A percentile compares a stretch with the other conserved stretches of the same genome.
Evolutionary conservation across 2,113 vertebrate species (phyloP).

Genomic region (Riparia riparia): DNA sequence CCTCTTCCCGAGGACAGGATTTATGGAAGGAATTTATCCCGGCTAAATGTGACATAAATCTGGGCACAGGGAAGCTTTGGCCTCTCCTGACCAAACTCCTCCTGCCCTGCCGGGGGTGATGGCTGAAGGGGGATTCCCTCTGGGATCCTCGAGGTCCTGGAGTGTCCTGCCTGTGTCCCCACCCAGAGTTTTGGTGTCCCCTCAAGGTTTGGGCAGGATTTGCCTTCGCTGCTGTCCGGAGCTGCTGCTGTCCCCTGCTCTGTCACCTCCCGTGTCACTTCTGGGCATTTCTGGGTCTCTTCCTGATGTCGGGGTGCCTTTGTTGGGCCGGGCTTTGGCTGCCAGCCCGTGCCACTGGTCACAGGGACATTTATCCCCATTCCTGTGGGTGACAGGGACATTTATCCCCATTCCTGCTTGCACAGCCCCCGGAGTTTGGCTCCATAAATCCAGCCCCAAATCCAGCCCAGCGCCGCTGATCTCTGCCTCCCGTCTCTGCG

Average conservation of each 20-base stretch:
- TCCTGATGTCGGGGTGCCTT: neutral
- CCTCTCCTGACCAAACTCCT: too few relatives aligned
- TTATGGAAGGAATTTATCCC: conserved; percentile 78
- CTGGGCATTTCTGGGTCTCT: neutral
- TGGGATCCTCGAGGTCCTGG: too few relatives aligned
- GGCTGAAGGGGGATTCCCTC: too few relatives aligned
- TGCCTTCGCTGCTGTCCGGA: neutral
- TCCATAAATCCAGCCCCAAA: neutral
- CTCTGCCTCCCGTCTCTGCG: neutral
- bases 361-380: neutral
- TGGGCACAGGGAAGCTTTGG: too few relatives aligned
- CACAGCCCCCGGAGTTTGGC: neutral
- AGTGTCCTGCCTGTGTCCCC: neutral
- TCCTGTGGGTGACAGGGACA: neutral
- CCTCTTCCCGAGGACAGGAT: conserved; percentile 61
- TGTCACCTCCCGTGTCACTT: rapidly evolving
- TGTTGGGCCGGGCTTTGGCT: neutral
- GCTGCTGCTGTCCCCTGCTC: neutral
- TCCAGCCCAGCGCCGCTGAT: rapidly evolving
- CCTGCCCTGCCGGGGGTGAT: too few relatives aligned
- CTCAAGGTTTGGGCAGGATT: neutral
- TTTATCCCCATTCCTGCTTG: neutral
- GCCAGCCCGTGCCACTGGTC: neutral
- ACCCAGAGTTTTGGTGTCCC: rapidly evolving
- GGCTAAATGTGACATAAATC: conserved; percentile 64